Evolutionary conservation across 2,113 vertebrate species (phyloP).

Genomic region (Rhodinocichla rosea): DNA sequence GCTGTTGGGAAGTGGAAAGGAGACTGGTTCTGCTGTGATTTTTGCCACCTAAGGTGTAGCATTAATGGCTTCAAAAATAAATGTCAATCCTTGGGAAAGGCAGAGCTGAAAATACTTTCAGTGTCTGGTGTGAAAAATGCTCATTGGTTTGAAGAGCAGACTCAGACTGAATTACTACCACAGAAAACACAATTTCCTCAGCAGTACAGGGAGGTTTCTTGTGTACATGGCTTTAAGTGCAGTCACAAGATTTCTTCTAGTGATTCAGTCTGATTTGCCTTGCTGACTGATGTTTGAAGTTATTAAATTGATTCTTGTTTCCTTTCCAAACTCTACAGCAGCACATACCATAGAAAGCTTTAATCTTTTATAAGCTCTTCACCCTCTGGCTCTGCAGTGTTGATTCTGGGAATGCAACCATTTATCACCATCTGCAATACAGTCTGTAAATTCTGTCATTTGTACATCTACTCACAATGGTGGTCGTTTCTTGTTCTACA

Average conservation of each 20-base stretch:
- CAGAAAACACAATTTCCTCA: neutral
- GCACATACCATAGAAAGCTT: neutral
- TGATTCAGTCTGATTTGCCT: neutral
- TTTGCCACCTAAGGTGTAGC: neutral
- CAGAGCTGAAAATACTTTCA: neutral
- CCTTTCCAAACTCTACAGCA: neutral
- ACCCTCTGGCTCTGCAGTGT: neutral
- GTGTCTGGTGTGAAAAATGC: neutral
- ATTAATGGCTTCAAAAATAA: neutral
- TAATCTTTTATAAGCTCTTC: conserved; percentile 35
- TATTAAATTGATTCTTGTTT: neutral
- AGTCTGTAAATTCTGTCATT: neutral
- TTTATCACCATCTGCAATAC: neutral
- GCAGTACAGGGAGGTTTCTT: neutral
- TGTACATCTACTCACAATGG: neutral
- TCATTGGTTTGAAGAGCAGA: neutral
- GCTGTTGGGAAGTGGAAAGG: neutral
- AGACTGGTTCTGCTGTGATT: neutral
- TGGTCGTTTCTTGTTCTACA: conserved; percentile 64
- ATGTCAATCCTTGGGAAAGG: neutral
- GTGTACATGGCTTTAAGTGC: neutral
- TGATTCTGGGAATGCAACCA: conserved; percentile 4
- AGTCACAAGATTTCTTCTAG: neutral
- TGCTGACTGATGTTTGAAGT: conserved; percentile 2
- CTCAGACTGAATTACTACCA: neutral